Conservation (phyloP, 2,113 vertebrate genomes). For the Ammospiza caudacuta region DNA sequence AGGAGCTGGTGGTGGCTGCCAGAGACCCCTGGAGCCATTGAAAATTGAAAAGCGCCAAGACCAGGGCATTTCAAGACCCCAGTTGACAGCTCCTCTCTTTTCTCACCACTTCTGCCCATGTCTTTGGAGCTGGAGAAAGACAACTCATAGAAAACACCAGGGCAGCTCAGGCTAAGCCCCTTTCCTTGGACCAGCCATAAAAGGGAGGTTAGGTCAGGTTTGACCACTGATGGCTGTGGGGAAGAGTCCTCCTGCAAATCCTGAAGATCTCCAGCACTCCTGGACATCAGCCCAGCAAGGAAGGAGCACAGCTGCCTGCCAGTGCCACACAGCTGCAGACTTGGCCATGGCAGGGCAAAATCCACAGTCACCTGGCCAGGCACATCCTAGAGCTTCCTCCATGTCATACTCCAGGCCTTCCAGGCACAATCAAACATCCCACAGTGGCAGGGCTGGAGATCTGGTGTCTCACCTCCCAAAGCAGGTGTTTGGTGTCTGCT, state of each 20-base stretch:
- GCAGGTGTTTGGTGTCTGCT: neutral
- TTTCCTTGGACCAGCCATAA: neutral
- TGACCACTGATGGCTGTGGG: neutral
- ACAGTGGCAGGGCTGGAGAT: neutral
- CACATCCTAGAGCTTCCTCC: conserved; percentile 2
- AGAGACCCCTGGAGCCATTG: neutral
- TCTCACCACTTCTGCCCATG: neutral
- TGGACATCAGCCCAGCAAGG: neutral
- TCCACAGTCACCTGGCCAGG: neutral
- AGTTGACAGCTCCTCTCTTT: neutral
- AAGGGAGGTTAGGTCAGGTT: neutral
- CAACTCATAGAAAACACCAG: neutral
- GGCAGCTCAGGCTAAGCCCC: neutral
- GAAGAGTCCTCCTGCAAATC: neutral
- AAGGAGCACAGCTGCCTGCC: neutral
- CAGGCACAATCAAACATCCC: neutral
- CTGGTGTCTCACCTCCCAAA: neutral
- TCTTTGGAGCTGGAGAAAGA: neutral
- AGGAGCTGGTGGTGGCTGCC: neutral
- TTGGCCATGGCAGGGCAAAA: neutral
- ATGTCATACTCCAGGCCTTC: neutral
- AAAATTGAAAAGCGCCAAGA: neutral
- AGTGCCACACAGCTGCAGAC: neutral
- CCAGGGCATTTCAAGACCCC: neutral
- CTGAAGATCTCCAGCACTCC: neutral